Evolutionary conservation across 1,140 invertebrate genomes (phyloP).

Genomic region (Drosophila erecta): DNA sequence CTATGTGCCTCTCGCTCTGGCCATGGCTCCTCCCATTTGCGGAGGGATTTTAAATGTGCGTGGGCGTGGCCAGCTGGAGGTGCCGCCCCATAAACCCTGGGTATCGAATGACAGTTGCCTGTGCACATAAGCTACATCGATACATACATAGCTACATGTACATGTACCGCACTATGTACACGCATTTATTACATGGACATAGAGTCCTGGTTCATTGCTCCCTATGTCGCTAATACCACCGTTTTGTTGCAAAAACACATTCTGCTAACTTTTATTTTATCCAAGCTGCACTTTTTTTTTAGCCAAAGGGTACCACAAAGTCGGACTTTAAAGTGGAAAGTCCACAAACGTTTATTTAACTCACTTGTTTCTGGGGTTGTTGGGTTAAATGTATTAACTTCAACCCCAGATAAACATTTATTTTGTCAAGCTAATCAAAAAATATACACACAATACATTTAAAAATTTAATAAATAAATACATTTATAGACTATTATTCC

Average conservation of each 20-base stretch:
- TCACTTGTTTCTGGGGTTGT: no score
- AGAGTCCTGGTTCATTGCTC: conserved; percentile 18
- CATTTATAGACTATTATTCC: no score
- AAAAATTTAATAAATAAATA: no score
- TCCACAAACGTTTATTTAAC: background rate
- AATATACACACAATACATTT: no score
- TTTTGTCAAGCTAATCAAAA: no score
- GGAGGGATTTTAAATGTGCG: conserved; percentile 69
- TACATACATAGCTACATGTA: conserved; percentile 16
- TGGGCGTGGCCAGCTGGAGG: conserved; percentile 54
- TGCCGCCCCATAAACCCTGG: conserved; percentile 43
- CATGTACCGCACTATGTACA: background rate
- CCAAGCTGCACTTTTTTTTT: no score
- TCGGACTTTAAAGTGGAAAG: background rate
- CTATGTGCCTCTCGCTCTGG: conserved; percentile 12
- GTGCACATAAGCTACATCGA: conserved; percentile 26
- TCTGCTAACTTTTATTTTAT: background rate
- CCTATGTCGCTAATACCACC: background rate
- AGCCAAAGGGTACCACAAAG: background rate
- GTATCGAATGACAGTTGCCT: conserved; percentile 24
- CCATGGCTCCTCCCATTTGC: conserved; percentile 61
- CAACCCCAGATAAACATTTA: no score
- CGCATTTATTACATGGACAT: background rate
- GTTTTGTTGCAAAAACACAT: background rate
- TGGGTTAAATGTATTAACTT: no score